phyloP scores from a whole-genome alignment of 2,113 vertebrate species.

The Anas platyrhynchos region DNA sequence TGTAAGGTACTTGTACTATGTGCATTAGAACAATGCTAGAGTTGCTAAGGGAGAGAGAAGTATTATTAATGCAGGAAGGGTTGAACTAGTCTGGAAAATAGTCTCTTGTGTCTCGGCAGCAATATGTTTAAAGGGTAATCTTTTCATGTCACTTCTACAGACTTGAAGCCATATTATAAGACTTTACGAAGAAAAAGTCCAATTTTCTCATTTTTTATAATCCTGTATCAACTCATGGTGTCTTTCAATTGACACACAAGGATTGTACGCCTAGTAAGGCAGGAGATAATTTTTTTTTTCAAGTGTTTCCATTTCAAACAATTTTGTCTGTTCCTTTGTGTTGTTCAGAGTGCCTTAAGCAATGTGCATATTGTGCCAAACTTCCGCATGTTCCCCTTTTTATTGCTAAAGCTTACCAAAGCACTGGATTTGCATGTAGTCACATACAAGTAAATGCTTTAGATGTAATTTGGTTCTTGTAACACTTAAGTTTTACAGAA shows the following conservation, averaged over 20 bases:
- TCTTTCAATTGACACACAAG: not conserved
- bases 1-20: not conserved
- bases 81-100: not conserved
- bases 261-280: not conserved
- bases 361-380: not conserved
- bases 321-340: not conserved
- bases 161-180: not conserved
- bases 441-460: not conserved
- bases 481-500: not conserved
- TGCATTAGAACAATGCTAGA: not conserved
- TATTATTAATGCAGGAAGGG: not conserved
- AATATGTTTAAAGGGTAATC: not conserved
- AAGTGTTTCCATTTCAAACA: not conserved
- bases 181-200: accelerated
- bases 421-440: not conserved
- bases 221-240: not conserved
- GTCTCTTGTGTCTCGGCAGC: not conserved
- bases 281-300: not conserved
- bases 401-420: not conserved
- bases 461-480: not conserved
- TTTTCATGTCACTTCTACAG: not conserved
- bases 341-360: not conserved
- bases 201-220: not conserved
- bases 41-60: not conserved
- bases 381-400: not conserved